phyloP scores from a whole-genome alignment of 2,888 invertebrate species.

The Boloria euphrosyne region DNA sequence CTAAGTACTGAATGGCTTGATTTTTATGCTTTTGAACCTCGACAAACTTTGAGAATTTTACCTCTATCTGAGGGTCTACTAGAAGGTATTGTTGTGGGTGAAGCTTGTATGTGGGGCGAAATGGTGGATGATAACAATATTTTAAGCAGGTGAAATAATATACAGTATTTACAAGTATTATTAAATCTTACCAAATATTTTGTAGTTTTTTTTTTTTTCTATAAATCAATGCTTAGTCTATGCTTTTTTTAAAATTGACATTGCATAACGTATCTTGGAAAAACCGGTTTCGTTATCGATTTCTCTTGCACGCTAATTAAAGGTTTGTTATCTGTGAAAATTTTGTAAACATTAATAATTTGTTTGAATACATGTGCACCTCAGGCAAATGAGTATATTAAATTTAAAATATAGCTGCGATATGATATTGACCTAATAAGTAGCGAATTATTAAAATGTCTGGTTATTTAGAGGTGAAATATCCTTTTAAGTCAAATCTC shows the following conservation, averaged over 20 bases:
- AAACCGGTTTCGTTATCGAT: conserved; percentile 36
- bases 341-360: conserved; percentile 48
- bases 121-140: conserved; percentile 87
- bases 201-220: no score
- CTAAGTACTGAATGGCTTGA: conserved; percentile 86
- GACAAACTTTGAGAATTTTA: conserved; percentile 53
- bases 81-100: conserved; percentile 90
- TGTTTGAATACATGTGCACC: conserved; percentile 47
- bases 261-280: conserved; percentile 18
- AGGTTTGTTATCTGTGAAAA: conserved; percentile 42
- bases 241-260: not conserved
- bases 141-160: conserved; percentile 61
- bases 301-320: conserved; percentile 20
- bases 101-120: conserved; percentile 97
- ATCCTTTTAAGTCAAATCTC: conserved; percentile 82
- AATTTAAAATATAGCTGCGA: conserved; percentile 32
- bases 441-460: conserved; percentile 59
- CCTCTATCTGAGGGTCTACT: conserved; percentile 51
- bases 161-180: no score
- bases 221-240: no score
- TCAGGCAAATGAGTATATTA: conserved; percentile 32
- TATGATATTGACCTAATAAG: conserved; percentile 36
- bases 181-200: no score
- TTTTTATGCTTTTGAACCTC: conserved; percentile 81
- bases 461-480: conserved; percentile 85